These are phyloP conservation scores for Pocillopora grandis DNA, from an alignment of 92 coral and sea anemone species.

Conservation along the genomic window DNA sequence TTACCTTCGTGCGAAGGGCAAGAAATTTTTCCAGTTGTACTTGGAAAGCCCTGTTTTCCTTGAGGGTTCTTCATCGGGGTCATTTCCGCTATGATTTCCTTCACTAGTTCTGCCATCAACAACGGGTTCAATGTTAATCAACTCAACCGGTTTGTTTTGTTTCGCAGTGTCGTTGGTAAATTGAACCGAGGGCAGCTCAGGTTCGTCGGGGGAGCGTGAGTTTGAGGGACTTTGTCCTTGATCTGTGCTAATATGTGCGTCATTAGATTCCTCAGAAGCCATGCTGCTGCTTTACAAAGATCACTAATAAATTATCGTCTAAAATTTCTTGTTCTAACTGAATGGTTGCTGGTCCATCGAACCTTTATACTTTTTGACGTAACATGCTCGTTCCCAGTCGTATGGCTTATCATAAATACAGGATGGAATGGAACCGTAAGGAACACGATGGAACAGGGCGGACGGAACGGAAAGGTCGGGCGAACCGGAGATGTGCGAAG, in stretches of 20 bases:
- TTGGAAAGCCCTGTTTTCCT: conserved; percentile 27
- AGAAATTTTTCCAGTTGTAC: conserved; percentile 85
- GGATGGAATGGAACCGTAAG: too few relatives aligned
- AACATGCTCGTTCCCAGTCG: too few relatives aligned
- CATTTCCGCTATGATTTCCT: neutral
- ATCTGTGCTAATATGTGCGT: neutral
- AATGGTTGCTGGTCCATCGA: too few relatives aligned
- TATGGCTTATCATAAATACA: too few relatives aligned
- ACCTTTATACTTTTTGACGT: too few relatives aligned
- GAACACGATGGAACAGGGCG: too few relatives aligned
- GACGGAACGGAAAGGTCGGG: too few relatives aligned
- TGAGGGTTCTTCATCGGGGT: neutral
- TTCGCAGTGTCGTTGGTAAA: neutral
- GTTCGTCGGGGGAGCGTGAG: neutral
- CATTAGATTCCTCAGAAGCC: neutral
- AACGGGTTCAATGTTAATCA: conserved; percentile 8
- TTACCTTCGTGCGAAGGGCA: conserved; percentile 86
- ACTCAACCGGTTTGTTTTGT: neutral
- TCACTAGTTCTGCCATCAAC: neutral
- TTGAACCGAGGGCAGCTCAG: neutral
- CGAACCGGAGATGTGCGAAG: too few relatives aligned
- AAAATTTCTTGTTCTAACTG: too few relatives aligned
- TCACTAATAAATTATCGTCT: neutral
- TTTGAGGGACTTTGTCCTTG: neutral
- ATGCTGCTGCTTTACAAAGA: neutral